Percentiles rank a stretch among this genome's conserved stretches.
These are phyloP conservation scores for Troides aeacus DNA, from an alignment of 2,888 invertebrate species.

Conservation along the genomic window DNA sequence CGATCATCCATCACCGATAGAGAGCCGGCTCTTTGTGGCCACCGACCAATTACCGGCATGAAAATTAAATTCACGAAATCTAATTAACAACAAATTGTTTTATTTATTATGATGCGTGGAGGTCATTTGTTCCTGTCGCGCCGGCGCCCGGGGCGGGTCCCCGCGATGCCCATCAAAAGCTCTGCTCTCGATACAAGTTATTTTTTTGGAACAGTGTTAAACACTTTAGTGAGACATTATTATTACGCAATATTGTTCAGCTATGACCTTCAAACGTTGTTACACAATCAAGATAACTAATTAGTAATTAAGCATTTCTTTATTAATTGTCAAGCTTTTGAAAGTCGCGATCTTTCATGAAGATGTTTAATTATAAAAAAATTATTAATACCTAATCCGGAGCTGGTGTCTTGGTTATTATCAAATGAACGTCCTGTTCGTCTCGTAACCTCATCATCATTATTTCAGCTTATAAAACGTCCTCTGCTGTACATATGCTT, in stretches of 20 bases:
- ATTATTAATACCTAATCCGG: too few species aligned
- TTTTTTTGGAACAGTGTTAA: slow-evolving; percentile 47
- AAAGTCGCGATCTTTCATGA: too few species aligned
- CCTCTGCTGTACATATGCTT: too few species aligned
- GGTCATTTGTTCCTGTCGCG: slow-evolving; percentile 78
- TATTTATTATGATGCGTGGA: slow-evolving; percentile 79
- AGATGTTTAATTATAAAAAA: too few species aligned
- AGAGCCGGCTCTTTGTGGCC: slow-evolving; percentile 72
- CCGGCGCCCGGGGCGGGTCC: slow-evolving; percentile 67
- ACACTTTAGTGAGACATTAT: slow-evolving; percentile 41
- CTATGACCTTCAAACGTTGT: slow-evolving; percentile 34
- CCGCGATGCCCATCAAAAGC: slow-evolving; percentile 55
- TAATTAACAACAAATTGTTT: slow-evolving; percentile 81
- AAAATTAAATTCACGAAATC: slow-evolving; percentile 81
- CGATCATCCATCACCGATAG: slow-evolving; percentile 79
- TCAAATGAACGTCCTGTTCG: too few species aligned
- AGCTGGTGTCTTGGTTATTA: too few species aligned
- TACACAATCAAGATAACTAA: too few species aligned
- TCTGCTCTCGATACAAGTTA: slow-evolving; percentile 35
- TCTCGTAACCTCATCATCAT: too few species aligned
- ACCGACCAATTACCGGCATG: slow-evolving; percentile 80
- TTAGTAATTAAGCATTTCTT: background rate
- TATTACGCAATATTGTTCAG: slow-evolving; percentile 38
- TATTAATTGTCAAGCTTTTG: background rate
- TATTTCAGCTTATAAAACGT: too few species aligned